These are phyloP conservation scores for Temnothorax curvispinosus DNA, from an alignment of 1,140 invertebrate species.

Conservation along the genomic window DNA sequence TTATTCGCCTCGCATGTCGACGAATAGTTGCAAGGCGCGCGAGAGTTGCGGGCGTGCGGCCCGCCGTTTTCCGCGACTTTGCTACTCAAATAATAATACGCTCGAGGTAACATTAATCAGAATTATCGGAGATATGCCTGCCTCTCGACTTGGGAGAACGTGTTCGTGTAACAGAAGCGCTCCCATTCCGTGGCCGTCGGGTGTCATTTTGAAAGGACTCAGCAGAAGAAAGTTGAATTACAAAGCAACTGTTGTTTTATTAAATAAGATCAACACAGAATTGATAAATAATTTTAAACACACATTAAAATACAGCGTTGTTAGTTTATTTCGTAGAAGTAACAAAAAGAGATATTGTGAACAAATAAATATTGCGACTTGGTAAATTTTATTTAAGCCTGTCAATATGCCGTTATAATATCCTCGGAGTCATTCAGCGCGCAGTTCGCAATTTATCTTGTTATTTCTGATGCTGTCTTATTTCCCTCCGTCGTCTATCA, in stretches of 20 bases:
- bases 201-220: background rate
- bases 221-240: background rate
- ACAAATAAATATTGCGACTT: background rate
- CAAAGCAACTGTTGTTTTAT: background rate
- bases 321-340: background rate
- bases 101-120: slow-evolving; percentile 37
- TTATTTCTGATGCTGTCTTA: background rate
- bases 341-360: background rate
- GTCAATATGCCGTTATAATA: background rate
- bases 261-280: background rate
- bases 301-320: background rate
- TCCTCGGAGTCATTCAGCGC: background rate
- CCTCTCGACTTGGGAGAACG: background rate
- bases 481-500: slow-evolving; percentile 10
- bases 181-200: background rate
- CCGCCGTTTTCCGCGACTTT: slow-evolving; percentile 24
- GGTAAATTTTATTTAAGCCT: background rate
- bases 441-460: slow-evolving; percentile 27
- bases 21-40: slow-evolving; percentile 23
- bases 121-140: slow-evolving; percentile 14
- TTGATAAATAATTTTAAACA: background rate
- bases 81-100: slow-evolving; percentile 39
- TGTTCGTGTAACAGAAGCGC: background rate
- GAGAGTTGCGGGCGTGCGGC: background rate
- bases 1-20: slow-evolving; percentile 47